These are phyloP conservation scores for Dromiciops gliroides DNA, from an alignment of 2,113 vertebrate species.

Conservation along the genomic window DNA sequence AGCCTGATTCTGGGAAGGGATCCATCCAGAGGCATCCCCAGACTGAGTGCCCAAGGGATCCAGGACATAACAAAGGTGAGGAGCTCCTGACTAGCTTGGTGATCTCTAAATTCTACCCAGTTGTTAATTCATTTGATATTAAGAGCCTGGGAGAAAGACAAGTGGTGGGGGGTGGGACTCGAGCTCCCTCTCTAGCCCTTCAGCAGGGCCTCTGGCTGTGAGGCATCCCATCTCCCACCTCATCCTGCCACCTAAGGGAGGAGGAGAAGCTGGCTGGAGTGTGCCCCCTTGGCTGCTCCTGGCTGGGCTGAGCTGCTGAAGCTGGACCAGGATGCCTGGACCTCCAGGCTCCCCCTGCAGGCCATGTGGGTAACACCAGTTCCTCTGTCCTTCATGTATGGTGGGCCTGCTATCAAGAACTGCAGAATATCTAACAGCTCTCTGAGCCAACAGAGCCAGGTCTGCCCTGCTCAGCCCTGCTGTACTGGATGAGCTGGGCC, in stretches of 20 bases:
- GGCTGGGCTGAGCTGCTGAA: background rate
- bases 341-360: background rate
- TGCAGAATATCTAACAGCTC: background rate
- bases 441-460: background rate
- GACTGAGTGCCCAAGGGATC: too few relatives aligned
- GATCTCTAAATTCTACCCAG: background rate
- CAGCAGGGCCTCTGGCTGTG: background rate
- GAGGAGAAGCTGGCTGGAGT: background rate
- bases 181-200: too few relatives aligned
- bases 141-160: background rate
- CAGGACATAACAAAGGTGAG: background rate
- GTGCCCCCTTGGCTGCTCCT: background rate
- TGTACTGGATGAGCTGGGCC: background rate
- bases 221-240: background rate
- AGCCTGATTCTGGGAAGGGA: too few relatives aligned
- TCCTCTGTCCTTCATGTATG: background rate
- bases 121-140: background rate
- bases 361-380: background rate
- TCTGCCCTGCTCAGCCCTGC: background rate
- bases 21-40: too few relatives aligned
- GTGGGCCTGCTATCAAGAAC: background rate
- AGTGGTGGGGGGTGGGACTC: too few relatives aligned
- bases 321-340: too few relatives aligned
- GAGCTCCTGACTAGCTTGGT: background rate
- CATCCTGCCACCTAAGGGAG: background rate